A percentile compares a stretch with the other conserved stretches of the same genome.
These are phyloP conservation scores for Triops longicaudatus DNA, from an alignment of 1,140 invertebrate species.

Conservation along the genomic window DNA sequence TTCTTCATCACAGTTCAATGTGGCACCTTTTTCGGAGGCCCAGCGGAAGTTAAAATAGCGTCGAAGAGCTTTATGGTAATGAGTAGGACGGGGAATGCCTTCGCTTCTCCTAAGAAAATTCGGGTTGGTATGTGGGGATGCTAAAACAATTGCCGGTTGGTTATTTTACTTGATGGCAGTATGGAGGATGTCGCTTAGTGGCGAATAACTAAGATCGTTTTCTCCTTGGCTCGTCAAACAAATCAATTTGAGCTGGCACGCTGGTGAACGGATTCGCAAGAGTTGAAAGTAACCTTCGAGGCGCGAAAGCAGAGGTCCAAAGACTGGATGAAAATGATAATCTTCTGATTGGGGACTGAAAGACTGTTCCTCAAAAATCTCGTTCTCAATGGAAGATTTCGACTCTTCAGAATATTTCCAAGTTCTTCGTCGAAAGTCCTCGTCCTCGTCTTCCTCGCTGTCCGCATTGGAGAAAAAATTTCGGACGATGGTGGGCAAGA, in stretches of 20 bases:
- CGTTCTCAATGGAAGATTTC: neutral
- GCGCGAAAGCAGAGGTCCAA: slow-evolving; percentile 28
- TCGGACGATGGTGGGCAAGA: slow-evolving; percentile 24
- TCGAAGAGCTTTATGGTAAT: slow-evolving; percentile 23
- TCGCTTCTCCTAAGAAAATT: slow-evolving; percentile 18
- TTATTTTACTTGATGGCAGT: slow-evolving; percentile 10
- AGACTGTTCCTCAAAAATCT: neutral
- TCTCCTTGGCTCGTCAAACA: slow-evolving; percentile 20
- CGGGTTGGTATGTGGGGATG: neutral
- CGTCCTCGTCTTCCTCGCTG: neutral
- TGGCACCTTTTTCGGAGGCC: slow-evolving; percentile 26
- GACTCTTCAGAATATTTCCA: neutral
- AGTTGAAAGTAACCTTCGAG: slow-evolving; percentile 28
- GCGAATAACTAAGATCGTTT: neutral
- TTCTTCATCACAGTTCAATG: slow-evolving; percentile 26
- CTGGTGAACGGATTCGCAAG: slow-evolving; percentile 14
- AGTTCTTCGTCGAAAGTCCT: neutral
- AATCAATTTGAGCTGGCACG: slow-evolving; percentile 23
- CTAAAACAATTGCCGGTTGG: neutral
- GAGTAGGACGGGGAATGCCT: neutral
- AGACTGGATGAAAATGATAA: slow-evolving; percentile 26
- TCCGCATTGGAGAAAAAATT: neutral
- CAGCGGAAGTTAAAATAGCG: slow-evolving; percentile 27
- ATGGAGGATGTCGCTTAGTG: slow-evolving; percentile 25
- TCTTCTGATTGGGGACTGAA: slow-evolving; percentile 12